Evolutionary conservation across 2,797 vertebrate genomes (phyloP).

Genomic region (Cyclopterus lumpus): DNA sequence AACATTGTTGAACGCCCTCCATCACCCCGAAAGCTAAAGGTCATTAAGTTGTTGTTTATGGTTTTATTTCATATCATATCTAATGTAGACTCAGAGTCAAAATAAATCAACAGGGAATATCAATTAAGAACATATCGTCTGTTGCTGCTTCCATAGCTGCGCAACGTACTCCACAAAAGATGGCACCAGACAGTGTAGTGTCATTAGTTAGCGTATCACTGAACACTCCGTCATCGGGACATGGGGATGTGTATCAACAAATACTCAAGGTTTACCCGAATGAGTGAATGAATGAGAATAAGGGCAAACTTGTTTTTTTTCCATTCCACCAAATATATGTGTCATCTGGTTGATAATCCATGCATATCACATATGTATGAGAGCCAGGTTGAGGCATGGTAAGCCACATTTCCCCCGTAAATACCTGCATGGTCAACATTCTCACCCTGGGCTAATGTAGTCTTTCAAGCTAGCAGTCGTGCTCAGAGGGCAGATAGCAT

Average conservation of each 20-base stretch:
- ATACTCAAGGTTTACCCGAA: neutral
- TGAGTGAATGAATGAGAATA: slow-evolving; percentile 32
- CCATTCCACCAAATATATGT: slow-evolving; percentile 14
- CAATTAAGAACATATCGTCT: neutral
- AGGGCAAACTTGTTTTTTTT: slow-evolving; percentile 34
- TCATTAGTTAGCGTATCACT: neutral
- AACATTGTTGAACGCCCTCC: neutral
- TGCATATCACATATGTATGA: slow-evolving; percentile 29
- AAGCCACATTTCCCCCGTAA: slow-evolving; percentile 45
- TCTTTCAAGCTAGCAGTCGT: slow-evolving; percentile 50
- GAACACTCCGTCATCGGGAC: neutral
- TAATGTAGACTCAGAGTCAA: neutral
- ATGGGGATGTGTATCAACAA: slow-evolving; percentile 2
- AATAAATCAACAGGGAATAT: neutral
- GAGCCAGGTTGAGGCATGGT: slow-evolving; percentile 42
- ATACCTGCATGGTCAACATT: slow-evolving; percentile 69
- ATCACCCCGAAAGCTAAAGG: neutral
- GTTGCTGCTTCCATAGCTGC: neutral
- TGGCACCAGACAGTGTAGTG: neutral
- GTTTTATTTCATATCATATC: slow-evolving; percentile 10
- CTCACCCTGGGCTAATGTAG: slow-evolving; percentile 50
- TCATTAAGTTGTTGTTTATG: neutral
- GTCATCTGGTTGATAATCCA: slow-evolving; percentile 39
- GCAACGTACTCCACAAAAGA: neutral
- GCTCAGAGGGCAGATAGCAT: slow-evolving; percentile 72